Evolutionary conservation across 2,797 vertebrate species (phyloP).

Genomic region (Onychomys torridus): DNA sequence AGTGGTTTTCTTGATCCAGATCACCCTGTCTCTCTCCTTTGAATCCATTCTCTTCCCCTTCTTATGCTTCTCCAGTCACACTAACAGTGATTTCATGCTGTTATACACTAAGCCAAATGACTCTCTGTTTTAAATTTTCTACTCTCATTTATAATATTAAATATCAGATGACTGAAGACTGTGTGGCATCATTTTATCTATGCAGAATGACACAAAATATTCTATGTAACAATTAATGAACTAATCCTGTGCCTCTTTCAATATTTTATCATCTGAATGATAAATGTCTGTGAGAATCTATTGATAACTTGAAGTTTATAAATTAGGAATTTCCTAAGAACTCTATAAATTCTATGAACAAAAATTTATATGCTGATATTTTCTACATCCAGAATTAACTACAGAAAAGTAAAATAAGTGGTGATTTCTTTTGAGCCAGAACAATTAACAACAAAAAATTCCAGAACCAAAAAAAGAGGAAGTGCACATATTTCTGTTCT

Average conservation of each 20-base stretch:
- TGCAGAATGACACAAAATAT: background rate
- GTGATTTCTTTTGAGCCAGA: background rate
- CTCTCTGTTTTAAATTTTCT: constrained; percentile 50
- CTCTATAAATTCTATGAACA: background rate
- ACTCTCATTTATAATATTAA: constrained; percentile 52
- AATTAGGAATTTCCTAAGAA: background rate
- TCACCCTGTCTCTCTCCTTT: background rate
- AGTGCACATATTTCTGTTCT: background rate
- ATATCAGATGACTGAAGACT: background rate
- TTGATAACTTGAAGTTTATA: constrained; percentile 20
- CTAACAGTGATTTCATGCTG: constrained; percentile 41
- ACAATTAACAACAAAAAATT: background rate
- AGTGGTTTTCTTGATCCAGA: background rate
- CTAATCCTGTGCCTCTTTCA: constrained; percentile 9
- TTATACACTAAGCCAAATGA: background rate
- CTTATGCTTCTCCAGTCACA: constrained; percentile 46
- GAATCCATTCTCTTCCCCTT: background rate
- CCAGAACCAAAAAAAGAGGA: background rate
- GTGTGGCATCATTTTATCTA: background rate
- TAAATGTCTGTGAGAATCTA: background rate
- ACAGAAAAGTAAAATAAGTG: background rate
- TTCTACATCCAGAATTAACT: background rate
- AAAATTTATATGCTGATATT: background rate
- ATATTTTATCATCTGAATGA: constrained; percentile 29
- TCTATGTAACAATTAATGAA: constrained; percentile 28